Base-by-base conservation (phyloP, 1,140 invertebrate genomes). In the Tetramorium alpestre region DNA sequence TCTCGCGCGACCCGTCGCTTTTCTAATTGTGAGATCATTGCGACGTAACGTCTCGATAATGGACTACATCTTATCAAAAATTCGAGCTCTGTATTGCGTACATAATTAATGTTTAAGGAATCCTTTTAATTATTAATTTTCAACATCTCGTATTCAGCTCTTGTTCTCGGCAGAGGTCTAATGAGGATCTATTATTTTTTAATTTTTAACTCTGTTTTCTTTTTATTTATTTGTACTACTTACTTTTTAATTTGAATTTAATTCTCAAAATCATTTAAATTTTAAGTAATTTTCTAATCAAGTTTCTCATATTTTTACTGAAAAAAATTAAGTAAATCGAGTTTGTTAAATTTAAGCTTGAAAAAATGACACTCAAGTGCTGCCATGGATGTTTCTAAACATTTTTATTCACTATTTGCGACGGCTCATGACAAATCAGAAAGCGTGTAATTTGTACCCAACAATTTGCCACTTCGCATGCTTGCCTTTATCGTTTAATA, bases 401-500 rank as follows among this genome's bases (percentile, higher is more conserved):
- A 38, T 64, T 47, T 78, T 3, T 5, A 65, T 28, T 60, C 44
- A 11, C 0, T 25, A 75, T 16, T 58, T n/a, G 6, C n/a, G 3
- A 3, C 65, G 33, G 54, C n/a, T 80, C 58, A 64, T 33, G 58
- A 65, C 18, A 18, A 51, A 54, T 38, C 62, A 67, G 33, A 54
- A 58, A 33, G 13, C 11, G 44, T 13, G 47, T 51, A 33, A 33
- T 33, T 33, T 33, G 33, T 78, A 78, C 1, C 7, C 11, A 47
- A 80, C 67, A 54, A 67, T 60, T 60, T 58, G 8, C 25, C 38
- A 22, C 44, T 58, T 25, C n/a, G 16, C 22, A 22, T 58, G 33
- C 49, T 28, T n/a, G 33, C 16, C 16, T 56, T 56, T 47, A 81
- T 81, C 78, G 11, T 44, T 81, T 47, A 44, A 44, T 81, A 58